Evolutionary conservation across 2,113 vertebrate species (phyloP).

Genomic region (Lynx canadensis): DNA sequence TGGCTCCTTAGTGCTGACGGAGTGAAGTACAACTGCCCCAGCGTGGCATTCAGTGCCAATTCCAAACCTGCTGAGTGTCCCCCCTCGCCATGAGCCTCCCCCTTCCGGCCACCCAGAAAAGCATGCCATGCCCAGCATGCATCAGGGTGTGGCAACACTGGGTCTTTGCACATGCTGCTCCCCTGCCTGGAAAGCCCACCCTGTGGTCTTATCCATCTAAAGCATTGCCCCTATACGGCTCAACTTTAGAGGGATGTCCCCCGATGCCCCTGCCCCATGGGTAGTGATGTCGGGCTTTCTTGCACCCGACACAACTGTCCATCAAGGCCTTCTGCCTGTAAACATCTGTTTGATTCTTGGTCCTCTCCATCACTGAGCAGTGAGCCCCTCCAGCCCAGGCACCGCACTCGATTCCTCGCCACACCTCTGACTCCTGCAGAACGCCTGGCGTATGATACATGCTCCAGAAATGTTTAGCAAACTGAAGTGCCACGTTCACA

Average conservation of each 20-base stretch:
- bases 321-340: fast-evolving
- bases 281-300: not conserved
- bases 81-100: not conserved
- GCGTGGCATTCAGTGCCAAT: not conserved
- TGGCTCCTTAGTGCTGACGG: not conserved
- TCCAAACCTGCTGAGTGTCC: not conserved
- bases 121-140: not conserved
- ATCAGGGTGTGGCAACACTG: not conserved
- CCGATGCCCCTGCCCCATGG: not conserved
- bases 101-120: not conserved
- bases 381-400: not conserved
- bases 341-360: not conserved
- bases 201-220: not conserved
- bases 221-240: not conserved
- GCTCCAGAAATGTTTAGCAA: not conserved
- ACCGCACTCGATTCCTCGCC: not conserved
- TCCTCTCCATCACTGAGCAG: not conserved
- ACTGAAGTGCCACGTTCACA: not conserved
- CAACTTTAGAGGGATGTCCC: too few species aligned
- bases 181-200: not conserved
- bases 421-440: not conserved
- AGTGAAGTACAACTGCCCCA: not conserved
- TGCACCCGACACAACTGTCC: not conserved
- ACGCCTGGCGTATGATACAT: not conserved
- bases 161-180: not conserved